phyloP scores from a whole-genome alignment of 2,888 invertebrate genomes.

The Dastarcus helophoroides region DNA sequence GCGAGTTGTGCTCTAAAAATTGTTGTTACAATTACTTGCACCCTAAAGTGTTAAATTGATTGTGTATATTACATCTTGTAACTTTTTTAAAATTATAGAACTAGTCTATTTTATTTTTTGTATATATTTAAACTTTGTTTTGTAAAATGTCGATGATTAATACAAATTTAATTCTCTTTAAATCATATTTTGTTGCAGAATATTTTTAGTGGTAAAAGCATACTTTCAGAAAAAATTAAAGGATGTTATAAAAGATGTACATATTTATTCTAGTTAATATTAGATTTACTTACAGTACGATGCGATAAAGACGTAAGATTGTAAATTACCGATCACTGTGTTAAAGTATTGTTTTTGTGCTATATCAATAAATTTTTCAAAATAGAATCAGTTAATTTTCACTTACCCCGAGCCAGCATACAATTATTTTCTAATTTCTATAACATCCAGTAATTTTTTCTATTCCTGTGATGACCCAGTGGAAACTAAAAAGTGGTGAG shows the following conservation, averaged over 20 bases:
- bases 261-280: conserved; percentile 4
- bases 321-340: conserved; percentile 1
- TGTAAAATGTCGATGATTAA: conserved; percentile 11
- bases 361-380: conserved; percentile 4
- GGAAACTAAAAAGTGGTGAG: conserved; percentile 3
- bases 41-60: conserved; percentile 11
- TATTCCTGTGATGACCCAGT: too few species aligned
- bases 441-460: conserved; percentile 9
- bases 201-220: conserved; percentile 2
- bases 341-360: conserved; percentile 4
- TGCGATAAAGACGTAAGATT: neutral
- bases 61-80: conserved; percentile 13
- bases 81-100: conserved; percentile 19
- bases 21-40: conserved; percentile 10
- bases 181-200: conserved; percentile 4
- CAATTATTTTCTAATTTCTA: too few species aligned
- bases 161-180: conserved; percentile 5
- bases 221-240: conserved; percentile 12
- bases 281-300: neutral
- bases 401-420: conserved; percentile 1
- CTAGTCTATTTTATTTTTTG: conserved; percentile 20
- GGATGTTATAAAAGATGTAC: conserved; percentile 7
- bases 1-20: conserved; percentile 9
- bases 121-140: conserved; percentile 17
- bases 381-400: neutral